Percentiles rank a stretch among this genome's conserved stretches.
These are phyloP conservation scores for Tineola bisselliella DNA, from an alignment of 2,888 invertebrate genomes.

Conservation along the genomic window DNA sequence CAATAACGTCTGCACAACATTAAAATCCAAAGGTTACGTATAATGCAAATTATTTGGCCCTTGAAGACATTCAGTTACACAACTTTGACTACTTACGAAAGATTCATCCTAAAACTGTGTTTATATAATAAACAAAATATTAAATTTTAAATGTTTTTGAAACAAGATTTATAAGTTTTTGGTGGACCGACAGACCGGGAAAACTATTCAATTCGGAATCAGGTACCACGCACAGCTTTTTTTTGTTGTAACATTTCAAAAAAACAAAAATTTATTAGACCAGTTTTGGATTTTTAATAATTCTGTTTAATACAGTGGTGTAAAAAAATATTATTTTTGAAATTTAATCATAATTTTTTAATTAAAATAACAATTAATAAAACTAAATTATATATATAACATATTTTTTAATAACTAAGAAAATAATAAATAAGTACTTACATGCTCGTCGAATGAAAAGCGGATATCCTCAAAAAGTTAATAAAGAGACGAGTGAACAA, in stretches of 20 bases:
- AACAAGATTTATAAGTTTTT: neutral
- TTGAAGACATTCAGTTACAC: neutral
- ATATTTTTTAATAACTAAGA: no score
- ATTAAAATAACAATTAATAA: no score
- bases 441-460: neutral
- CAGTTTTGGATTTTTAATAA: neutral
- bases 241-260: no score
- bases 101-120: neutral
- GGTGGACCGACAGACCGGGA: neutral
- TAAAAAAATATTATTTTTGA: no score
- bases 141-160: neutral
- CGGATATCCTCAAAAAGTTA: neutral
- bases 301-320: no score
- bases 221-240: no score
- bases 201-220: no score
- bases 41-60: conserved; percentile 4
- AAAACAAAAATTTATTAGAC: no score
- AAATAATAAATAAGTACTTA: neutral
- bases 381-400: no score
- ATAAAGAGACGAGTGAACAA: neutral
- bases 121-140: neutral
- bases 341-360: no score
- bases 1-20: neutral
- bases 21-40: neutral
- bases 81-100: neutral